Evolutionary conservation across 2,797 vertebrate species (phyloP).

Genomic region (Typhlichthys subterraneus): DNA sequence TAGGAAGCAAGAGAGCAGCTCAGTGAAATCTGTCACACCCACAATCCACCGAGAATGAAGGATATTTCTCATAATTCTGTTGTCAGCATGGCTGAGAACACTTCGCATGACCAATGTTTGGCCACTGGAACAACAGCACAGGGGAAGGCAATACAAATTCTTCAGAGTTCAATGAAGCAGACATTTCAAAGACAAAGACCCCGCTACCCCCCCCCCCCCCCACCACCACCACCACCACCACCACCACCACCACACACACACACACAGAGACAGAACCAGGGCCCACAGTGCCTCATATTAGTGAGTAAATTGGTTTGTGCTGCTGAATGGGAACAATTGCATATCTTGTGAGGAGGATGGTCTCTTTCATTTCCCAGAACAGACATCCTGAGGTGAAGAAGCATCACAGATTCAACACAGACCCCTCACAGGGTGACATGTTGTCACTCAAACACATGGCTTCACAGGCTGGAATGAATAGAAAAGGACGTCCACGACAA

Average conservation of each 20-base stretch:
- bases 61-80: slow-evolving; percentile 36
- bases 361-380: slow-evolving; percentile 26
- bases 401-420: slow-evolving; percentile 35
- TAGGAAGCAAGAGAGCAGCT: background rate
- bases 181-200: slow-evolving; percentile 46
- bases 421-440: slow-evolving; percentile 34
- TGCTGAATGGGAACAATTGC: slow-evolving; percentile 36
- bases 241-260: background rate
- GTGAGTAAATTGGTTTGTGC: slow-evolving; percentile 49
- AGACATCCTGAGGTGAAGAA: slow-evolving; percentile 20
- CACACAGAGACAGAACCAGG: slow-evolving; percentile 30
- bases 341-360: slow-evolving; percentile 41
- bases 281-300: slow-evolving; percentile 51
- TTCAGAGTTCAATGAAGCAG: slow-evolving; percentile 37
- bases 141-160: slow-evolving; percentile 38
- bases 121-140: slow-evolving; percentile 21
- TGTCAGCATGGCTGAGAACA: slow-evolving; percentile 31
- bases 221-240: background rate
- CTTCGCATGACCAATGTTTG: slow-evolving; percentile 43
- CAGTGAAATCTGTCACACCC: slow-evolving; percentile 4
- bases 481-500: slow-evolving; percentile 26
- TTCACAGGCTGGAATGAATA: slow-evolving; percentile 23
- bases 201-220: slow-evolving; percentile 4
- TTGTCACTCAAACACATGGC: slow-evolving; percentile 55
- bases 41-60: slow-evolving; percentile 27